Evolutionary conservation across 2,888 invertebrate species (phyloP), one percentile per base, ranked within the genome.

Genomic region (Oeneis ivallda): DNA sequence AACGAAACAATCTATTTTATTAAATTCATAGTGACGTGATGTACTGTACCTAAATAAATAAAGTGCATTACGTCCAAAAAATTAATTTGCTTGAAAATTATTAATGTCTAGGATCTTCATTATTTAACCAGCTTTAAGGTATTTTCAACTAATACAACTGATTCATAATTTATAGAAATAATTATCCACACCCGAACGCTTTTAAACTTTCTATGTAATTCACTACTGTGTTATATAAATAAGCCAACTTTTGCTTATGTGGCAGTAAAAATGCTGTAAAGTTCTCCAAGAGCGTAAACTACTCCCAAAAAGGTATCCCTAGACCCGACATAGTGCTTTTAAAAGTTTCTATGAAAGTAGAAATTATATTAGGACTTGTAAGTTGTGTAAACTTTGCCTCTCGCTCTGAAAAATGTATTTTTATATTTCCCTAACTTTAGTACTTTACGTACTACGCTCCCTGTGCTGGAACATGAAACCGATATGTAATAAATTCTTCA

Each of bases 231-330:
- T 13, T 15, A 45, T 47, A 60, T 65, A 66, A 62, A 66, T 63
- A 53, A 62, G 57, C 37, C 32, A 62, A 66, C 62, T 66, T 66
- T 45, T 66, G 58, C 62, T 62, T 62, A 66, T 62, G 53, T 39
- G 58, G 41, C 54, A 39, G 32, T 66, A 63, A 66, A 66, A 60
- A 62, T 62, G 59, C 54, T 53, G 54, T 63, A 54, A 63, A 66
- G 54, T 49, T 47, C n/a, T 50, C 11, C 15, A 54, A 19, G 56
- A 59, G 59, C 49, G 50, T 63, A 49, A 54, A 59, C 62, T 66
- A 66, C 56, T 59, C 49, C 39, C 63, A 34, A 62, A 62, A 58
- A 59, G 66, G 60, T 56, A 56, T 41, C 39, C 19, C 8, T 17
- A 56, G 41, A 11, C 39, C 45, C 32, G 47, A 53, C 39, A 32